Base-by-base conservation (phyloP, 2,113 vertebrate species). In the Corythaeola cristata region DNA sequence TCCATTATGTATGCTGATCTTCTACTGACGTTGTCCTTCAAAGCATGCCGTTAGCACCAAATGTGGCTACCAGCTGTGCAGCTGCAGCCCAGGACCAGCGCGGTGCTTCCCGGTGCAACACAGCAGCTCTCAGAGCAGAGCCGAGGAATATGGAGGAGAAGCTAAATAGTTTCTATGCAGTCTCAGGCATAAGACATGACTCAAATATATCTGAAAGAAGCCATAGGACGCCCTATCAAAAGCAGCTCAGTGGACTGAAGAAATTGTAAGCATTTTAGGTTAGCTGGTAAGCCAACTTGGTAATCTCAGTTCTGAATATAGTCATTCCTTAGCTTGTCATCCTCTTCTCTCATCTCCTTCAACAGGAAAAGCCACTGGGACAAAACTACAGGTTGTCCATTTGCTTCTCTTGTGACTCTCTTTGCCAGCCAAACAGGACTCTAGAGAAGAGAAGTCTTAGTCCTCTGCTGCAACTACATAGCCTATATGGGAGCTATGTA, bases 31-130 rank as follows among this genome's bases (percentile, higher is more conserved):
- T 85, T 13, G 15, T 35, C 91, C 89, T 97, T 95, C 91, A 95
- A 95, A 97, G 96, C 73, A 1, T 50, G 87, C 88, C 91, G 73
- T 83, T 75, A 93, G 95, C 89, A 81, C 67, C 85, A 76, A 97
- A 96, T 91, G 89, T 96, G 96, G 96, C 84, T 89, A 81, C 67
- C 97, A 97, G 95, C 94, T 97, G 96, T 93, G 93, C 95, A 89
- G 94, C 94, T 96, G 95, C 63, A 58, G 90, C 84, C 94, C 94
- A 93, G 95, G 44, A 87, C 55, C 55, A 69, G 73, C 17, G 8
- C 35, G 3, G 82, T 6, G 5, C 90, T 79, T 94, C 81, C 91
- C 41, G 0, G 50, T 71, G 89, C 93, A 66, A 11, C 5, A 1
- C 75, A 80, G 67, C 83, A 83, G 55, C 73, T 41, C 58, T 30